These are phyloP conservation scores for Laothoe populi DNA, from an alignment of 2,888 invertebrate genomes.

Conservation along the genomic window DNA sequence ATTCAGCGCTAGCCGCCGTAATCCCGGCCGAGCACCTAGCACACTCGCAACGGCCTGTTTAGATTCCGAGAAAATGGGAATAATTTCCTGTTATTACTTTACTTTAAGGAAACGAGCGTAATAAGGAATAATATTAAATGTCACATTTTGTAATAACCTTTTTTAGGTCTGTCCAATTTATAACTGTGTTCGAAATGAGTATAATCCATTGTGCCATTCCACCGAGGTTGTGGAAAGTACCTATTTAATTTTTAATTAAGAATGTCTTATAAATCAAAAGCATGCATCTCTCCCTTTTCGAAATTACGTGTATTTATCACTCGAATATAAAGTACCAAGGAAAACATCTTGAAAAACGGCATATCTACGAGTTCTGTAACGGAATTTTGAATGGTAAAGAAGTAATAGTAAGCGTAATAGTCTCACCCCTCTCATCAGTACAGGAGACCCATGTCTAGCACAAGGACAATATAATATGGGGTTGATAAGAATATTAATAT, in stretches of 20 bases:
- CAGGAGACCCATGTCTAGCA: no score
- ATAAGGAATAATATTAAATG: conserved; percentile 24
- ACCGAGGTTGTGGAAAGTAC: not conserved
- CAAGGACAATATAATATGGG: no score
- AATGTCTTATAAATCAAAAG: not conserved
- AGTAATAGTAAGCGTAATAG: no score
- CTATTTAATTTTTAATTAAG: not conserved
- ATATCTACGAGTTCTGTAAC: no score
- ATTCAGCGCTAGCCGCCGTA: not conserved
- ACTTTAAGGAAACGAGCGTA: conserved; percentile 21
- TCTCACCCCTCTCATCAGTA: no score
- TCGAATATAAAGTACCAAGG: no score
- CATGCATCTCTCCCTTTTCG: no score
- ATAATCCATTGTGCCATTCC: not conserved
- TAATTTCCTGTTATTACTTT: conserved; percentile 25
- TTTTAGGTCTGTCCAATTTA: conserved; percentile 6
- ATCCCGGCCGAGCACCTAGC: conserved; percentile 12
- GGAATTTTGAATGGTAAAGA: no score
- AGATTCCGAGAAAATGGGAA: conserved; percentile 24
- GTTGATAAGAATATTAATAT: no score
- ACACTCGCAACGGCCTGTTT: conserved; percentile 9
- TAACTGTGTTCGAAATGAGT: not conserved
- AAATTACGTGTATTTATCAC: no score
- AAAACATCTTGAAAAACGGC: no score
- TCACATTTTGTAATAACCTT: conserved; percentile 17